Evolutionary conservation across 2,797 vertebrate species (phyloP).

Genomic region (Gallinago solitaria): DNA sequence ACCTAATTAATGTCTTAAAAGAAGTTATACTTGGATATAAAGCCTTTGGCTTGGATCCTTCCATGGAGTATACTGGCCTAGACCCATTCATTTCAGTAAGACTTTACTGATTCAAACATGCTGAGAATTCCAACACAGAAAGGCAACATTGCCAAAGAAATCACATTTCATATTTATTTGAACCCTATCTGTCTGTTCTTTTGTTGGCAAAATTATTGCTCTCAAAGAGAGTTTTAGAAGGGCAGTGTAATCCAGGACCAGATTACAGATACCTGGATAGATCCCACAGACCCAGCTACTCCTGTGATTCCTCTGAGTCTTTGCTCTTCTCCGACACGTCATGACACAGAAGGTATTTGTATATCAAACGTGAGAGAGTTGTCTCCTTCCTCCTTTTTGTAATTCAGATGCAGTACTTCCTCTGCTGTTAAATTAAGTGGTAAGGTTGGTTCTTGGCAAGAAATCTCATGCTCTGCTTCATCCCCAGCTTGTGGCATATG

Average conservation of each 20-base stretch:
- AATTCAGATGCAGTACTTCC: neutral
- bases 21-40: neutral
- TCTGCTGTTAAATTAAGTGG: slow-evolving; percentile 11
- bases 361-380: neutral
- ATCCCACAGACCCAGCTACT: neutral
- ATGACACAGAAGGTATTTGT: neutral
- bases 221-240: neutral
- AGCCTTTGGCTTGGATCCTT: neutral
- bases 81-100: neutral
- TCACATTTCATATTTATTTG: neutral
- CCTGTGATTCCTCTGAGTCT: neutral
- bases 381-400: neutral
- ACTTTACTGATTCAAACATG: neutral
- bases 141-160: neutral
- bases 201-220: neutral
- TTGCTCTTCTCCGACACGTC: neutral
- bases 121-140: neutral
- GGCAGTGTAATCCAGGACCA: neutral
- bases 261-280: neutral
- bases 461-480: neutral
- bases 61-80: neutral
- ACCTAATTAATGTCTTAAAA: neutral
- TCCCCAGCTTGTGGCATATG: neutral
- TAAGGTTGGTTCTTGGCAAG: slow-evolving; percentile 15
- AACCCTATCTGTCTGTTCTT: neutral